Base-by-base conservation (phyloP, 2,888 invertebrate species). In the Lasioglossum zephyrum region DNA sequence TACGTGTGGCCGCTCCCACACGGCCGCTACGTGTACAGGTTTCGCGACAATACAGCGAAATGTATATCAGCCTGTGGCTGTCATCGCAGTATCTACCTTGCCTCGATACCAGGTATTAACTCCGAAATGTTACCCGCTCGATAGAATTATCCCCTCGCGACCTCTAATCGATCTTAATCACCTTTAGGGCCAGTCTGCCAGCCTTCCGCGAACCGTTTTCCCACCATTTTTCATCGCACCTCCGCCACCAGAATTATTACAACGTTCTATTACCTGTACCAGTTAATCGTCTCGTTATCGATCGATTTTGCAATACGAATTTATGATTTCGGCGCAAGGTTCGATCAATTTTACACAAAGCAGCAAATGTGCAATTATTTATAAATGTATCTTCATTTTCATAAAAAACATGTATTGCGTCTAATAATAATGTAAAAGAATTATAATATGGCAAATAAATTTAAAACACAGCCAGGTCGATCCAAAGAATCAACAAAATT, bases 31-130 rank as follows among this genome's bases (percentile, higher is more conserved):
- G 87, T 82, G 90, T 81, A 82, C 69, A 57, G 82, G 77, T 79
- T 88, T 77, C 79, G 77, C 73, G 81, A 90, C 88, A 90, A 88
- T 88, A 81, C 84, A 47, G 31, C 66, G 57, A 80, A 73, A 80
- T 90, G 84, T 84, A 82, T 88, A 89, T 89, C 86, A 88, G 73
- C 73, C 73, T 49, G 73, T 49, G 49, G 49, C 73, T 73, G 73
- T 73, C 73, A 49, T 73, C 73, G 73, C 73, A 31, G 73, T 73
- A 73, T 73, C 73, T 73, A 26, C 36, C 73, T 22, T 31, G 36
- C 18, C 47, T 1, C 73, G 73, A 73, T 73, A 73, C 31, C 73
- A 36, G 69, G 69, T 69, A 69, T 69, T 69, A 69, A 41, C 69
- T 41, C 22, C 11, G 41, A 69, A 69, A 41, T 69, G 69, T 22